Percentiles rank a stretch among this genome's conserved stretches.
Evolutionary conservation across 2,797 vertebrate species (phyloP).

Genomic region (Potorous gilbertii): DNA sequence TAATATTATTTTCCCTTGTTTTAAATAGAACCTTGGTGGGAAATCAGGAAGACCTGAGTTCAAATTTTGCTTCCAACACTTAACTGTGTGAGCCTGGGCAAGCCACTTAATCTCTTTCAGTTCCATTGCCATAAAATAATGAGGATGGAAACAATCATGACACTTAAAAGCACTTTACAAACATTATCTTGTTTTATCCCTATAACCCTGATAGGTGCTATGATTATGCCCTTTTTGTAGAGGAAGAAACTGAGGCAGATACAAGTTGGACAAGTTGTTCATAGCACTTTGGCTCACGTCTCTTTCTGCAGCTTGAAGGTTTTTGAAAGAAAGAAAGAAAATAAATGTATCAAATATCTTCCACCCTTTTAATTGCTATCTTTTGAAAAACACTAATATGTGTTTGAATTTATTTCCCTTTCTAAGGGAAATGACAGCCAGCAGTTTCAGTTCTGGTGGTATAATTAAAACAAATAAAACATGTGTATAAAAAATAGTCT

Average conservation of each 20-base stretch:
- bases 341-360: slow-evolving; percentile 81
- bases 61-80: not conserved
- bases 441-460: slow-evolving; percentile 85
- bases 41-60: not conserved
- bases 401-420: slow-evolving; percentile 85
- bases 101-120: not conserved
- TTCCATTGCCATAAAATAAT: not conserved
- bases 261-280: not conserved
- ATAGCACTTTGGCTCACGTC: slow-evolving; percentile 84
- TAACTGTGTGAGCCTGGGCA: not conserved
- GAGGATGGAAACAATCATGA: not conserved
- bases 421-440: slow-evolving; percentile 85
- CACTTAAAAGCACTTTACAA: not conserved
- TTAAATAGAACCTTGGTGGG: not conserved
- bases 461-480: slow-evolving; percentile 88
- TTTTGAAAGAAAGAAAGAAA: slow-evolving; percentile 75
- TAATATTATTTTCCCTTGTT: not conserved
- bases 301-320: slow-evolving; percentile 86
- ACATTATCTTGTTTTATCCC: not conserved
- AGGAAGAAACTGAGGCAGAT: not conserved
- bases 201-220: not conserved
- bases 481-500: slow-evolving; percentile 83
- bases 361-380: slow-evolving; percentile 86
- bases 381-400: slow-evolving; percentile 88
- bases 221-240: not conserved